Evolutionary conservation across 92 coral and sea anemone genomes (phyloP).

Genomic region (Metridium senile): DNA sequence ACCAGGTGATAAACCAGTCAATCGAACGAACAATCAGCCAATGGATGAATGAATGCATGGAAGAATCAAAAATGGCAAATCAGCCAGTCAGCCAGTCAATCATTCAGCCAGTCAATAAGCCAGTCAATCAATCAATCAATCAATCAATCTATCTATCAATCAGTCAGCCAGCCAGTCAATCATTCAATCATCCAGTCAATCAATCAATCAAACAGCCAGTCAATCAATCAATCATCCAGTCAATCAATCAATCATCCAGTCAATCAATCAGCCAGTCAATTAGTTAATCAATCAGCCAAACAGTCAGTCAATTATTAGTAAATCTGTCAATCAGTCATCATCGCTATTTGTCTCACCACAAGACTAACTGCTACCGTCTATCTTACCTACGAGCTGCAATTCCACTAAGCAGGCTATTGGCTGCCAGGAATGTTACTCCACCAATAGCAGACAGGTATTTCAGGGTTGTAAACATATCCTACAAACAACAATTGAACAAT

Average conservation of each 20-base stretch:
- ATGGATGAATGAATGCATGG: background rate
- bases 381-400: slow-evolving; percentile 94
- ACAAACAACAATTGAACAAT: background rate
- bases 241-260: too few relatives aligned
- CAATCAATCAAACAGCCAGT: background rate
- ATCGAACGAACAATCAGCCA: background rate
- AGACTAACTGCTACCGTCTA: background rate
- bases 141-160: too few relatives aligned
- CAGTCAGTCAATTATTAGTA: too few relatives aligned
- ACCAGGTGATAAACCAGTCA: background rate
- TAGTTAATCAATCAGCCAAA: too few relatives aligned
- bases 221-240: background rate
- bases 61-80: background rate
- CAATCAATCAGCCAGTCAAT: too few relatives aligned
- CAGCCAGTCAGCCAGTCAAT: background rate
- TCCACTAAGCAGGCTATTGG: slow-evolving; percentile 85
- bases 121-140: too few relatives aligned
- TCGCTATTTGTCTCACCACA: too few relatives aligned
- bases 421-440: slow-evolving; percentile 88
- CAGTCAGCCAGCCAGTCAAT: too few relatives aligned
- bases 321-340: too few relatives aligned
- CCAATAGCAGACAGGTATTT: slow-evolving; percentile 85
- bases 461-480: slow-evolving; percentile 98
- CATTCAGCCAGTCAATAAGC: too few relatives aligned
- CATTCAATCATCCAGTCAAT: too few relatives aligned